Conservation (phyloP, 2,113 vertebrate genomes). For the Oryzias melastigma region DNA sequence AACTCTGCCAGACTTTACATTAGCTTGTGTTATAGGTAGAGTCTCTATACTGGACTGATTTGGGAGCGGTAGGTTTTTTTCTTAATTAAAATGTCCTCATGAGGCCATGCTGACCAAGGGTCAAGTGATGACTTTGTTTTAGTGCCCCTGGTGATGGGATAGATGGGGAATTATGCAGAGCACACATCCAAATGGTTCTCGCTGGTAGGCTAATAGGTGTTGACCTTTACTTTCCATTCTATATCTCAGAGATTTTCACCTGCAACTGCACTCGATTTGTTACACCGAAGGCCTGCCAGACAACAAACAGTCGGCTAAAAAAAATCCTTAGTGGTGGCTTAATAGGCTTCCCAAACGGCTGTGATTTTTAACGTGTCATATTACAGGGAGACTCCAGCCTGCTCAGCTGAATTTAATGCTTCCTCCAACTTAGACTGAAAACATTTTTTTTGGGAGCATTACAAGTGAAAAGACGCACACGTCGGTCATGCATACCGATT, state of each 20-base stretch:
- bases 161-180: constrained; percentile 70
- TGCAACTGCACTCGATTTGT: constrained; percentile 43
- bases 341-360: constrained; percentile 16
- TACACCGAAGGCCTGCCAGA: constrained; percentile 37
- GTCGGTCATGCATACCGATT: constrained; percentile 11
- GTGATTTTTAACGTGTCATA: constrained; percentile 18
- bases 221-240: constrained; percentile 72
- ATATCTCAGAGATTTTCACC: constrained; percentile 60
- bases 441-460: too few species aligned
- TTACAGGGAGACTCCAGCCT: background rate
- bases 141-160: constrained; percentile 54
- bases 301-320: constrained; percentile 28
- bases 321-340: constrained; percentile 19
- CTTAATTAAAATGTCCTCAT: constrained; percentile 77
- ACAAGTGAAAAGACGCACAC: constrained; percentile 6
- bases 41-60: constrained; percentile 54
- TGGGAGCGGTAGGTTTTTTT: constrained; percentile 59
- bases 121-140: constrained; percentile 75
- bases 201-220: constrained; percentile 63
- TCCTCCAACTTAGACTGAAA: too few species aligned
- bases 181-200: constrained; percentile 64
- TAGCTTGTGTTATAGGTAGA: constrained; percentile 55
- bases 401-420: too few species aligned
- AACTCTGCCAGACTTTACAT: constrained; percentile 42
- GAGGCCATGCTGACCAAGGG: constrained; percentile 60